These are phyloP conservation scores for Lysandra bellargus DNA, from an alignment of 2,888 invertebrate genomes.

Conservation along the genomic window DNA sequence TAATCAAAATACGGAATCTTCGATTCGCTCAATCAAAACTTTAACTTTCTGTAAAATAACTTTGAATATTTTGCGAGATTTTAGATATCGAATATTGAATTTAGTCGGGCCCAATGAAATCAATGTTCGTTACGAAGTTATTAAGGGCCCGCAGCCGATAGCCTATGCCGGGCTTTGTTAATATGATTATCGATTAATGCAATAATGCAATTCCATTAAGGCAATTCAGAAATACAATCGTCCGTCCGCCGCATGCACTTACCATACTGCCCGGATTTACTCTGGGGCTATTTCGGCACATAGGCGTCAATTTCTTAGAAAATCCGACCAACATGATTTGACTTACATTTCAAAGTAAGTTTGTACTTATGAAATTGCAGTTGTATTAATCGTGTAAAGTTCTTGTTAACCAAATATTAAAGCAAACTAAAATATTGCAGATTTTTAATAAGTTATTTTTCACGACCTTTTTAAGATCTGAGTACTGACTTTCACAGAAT, in stretches of 20 bases:
- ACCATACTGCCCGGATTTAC: not conserved
- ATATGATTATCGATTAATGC: constrained; percentile 23
- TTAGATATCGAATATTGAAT: constrained; percentile 1
- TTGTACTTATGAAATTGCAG: not conserved
- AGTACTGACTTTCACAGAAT: not conserved
- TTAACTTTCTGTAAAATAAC: not conserved
- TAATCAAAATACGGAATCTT: constrained; percentile 2
- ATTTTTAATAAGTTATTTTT: too few relatives aligned
- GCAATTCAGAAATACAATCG: constrained; percentile 19
- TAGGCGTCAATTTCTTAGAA: not conserved
- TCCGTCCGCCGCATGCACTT: not conserved
- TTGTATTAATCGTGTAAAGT: too few relatives aligned
- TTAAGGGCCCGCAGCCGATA: not conserved
- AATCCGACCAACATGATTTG: not conserved
- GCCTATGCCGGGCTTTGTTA: not conserved
- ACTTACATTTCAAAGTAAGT: too few relatives aligned
- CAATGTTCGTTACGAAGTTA: constrained; percentile 13
- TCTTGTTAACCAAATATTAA: too few relatives aligned
- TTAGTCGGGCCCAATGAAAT: not conserved
- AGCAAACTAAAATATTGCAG: too few relatives aligned
- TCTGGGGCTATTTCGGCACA: not conserved
- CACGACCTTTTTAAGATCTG: too few relatives aligned
- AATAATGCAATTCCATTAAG: constrained; percentile 22
- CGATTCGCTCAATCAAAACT: not conserved
- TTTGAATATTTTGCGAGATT: constrained; percentile 11